A percentile compares a stretch with the other conserved stretches of the same genome.
phyloP scores from a whole-genome alignment of 2,113 vertebrate species.

The Leiothrix lutea region DNA sequence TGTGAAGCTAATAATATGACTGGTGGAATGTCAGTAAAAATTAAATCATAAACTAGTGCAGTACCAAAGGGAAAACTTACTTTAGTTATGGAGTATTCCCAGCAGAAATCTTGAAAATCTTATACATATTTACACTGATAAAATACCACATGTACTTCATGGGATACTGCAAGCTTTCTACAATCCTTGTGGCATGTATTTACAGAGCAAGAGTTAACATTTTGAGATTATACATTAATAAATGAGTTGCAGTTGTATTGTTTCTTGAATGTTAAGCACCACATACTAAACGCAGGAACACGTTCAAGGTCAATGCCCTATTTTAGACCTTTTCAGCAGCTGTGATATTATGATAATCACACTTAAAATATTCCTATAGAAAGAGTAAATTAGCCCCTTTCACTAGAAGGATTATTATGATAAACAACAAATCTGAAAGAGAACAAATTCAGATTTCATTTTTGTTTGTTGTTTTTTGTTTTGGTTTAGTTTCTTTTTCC shows the following conservation, averaged over 20 bases:
- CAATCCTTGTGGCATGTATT: constrained; percentile 61
- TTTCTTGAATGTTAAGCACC: constrained; percentile 80
- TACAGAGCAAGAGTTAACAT: constrained; percentile 73
- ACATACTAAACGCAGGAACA: constrained; percentile 69
- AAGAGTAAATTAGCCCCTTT: constrained; percentile 81
- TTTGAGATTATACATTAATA: constrained; percentile 75
- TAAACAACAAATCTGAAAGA: constrained; percentile 74
- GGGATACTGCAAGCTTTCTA: constrained; percentile 51
- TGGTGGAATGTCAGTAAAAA: constrained; percentile 78
- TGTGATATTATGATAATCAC: constrained; percentile 81
- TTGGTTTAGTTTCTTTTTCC: not conserved
- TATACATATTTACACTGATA: constrained; percentile 64
- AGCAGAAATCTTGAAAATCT: constrained; percentile 72
- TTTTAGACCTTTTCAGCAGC: constrained; percentile 79
- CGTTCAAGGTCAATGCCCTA: constrained; percentile 78
- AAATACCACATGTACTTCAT: constrained; percentile 60
- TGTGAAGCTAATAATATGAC: constrained; percentile 78
- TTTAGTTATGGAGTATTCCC: constrained; percentile 67
- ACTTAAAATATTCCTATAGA: constrained; percentile 81
- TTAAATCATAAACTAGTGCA: constrained; percentile 79
- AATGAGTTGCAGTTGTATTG: constrained; percentile 72
- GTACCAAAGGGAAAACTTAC: constrained; percentile 72
- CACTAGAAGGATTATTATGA: constrained; percentile 77
- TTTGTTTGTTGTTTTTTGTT: not conserved
- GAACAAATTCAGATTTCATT: constrained; percentile 45